phyloP scores from a whole-genome alignment of 2,113 vertebrate species.

The Hemiprocne comata region DNA sequence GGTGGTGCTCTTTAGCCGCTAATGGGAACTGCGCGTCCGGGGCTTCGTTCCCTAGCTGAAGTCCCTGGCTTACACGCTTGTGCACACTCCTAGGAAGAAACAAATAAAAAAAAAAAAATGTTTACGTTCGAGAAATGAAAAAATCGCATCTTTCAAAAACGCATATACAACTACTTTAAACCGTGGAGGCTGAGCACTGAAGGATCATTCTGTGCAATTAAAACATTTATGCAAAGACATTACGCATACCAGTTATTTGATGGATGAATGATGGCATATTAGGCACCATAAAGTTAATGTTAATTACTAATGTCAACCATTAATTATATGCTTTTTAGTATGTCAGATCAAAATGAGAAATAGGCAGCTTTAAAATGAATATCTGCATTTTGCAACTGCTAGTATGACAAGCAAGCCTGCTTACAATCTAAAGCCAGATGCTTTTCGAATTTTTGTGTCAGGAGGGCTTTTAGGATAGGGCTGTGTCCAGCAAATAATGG shows the following conservation, averaged over 20 bases:
- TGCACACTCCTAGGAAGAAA: conserved; percentile 81
- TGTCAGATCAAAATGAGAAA: conserved; percentile 78
- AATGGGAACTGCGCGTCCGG: conserved; percentile 64
- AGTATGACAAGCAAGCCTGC: conserved; percentile 66
- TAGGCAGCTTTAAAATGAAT: conserved; percentile 71
- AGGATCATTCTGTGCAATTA: conserved; percentile 65
- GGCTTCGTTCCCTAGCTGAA: conserved; percentile 52
- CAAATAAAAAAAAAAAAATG: conserved; percentile 27
- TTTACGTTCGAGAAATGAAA: conserved; percentile 25
- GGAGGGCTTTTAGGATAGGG: background rate
- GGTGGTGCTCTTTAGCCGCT: conserved; percentile 92
- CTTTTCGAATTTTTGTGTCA: background rate
- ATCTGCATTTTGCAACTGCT: conserved; percentile 66
- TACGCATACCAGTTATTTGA: conserved; percentile 72
- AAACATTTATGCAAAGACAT: conserved; percentile 67
- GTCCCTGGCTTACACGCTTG: conserved; percentile 77
- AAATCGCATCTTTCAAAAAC: conserved; percentile 25
- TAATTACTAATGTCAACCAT: conserved; percentile 85
- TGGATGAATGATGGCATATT: conserved; percentile 80
- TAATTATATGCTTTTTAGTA: conserved; percentile 84
- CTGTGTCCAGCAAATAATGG: background rate
- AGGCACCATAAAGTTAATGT: conserved; percentile 83
- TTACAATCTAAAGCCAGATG: conserved; percentile 48
- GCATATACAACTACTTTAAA: conserved; percentile 28
- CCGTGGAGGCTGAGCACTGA: conserved; percentile 19